Percentiles rank a stretch among this genome's conserved stretches.
Evolutionary conservation across 2,888 invertebrate genomes (phyloP).

Genomic region (Laspeyria flexula): DNA sequence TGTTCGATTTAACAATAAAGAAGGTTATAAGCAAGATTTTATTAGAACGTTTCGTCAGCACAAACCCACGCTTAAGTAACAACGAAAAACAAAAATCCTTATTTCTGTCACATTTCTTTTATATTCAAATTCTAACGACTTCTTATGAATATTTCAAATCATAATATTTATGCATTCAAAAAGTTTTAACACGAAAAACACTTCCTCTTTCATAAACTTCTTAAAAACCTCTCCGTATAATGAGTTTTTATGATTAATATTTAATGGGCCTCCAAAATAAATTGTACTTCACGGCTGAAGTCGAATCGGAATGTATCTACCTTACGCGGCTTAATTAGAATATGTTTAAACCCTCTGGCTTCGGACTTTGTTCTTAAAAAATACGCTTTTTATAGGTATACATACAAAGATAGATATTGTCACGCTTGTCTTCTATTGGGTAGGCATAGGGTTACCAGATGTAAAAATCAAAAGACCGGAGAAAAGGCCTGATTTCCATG

Average conservation of each 20-base stretch:
- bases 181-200: conserved; percentile 10
- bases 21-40: too few species aligned
- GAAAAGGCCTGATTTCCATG: too few species aligned
- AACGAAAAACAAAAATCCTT: neutral
- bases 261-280: conserved; percentile 16
- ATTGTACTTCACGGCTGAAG: neutral
- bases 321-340: neutral
- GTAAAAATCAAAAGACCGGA: too few species aligned
- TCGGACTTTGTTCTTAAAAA: neutral
- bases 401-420: too few species aligned
- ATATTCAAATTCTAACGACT: neutral
- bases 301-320: neutral
- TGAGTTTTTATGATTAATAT: conserved; percentile 26
- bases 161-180: conserved; percentile 7
- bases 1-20: too few species aligned
- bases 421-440: too few species aligned
- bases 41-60: too few species aligned
- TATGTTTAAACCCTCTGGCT: neutral
- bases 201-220: neutral
- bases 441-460: too few species aligned
- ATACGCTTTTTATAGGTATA: too few species aligned
- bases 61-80: too few species aligned
- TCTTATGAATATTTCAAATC: conserved; percentile 4
- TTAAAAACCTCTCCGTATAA: conserved; percentile 7
- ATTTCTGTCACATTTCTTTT: neutral